phyloP scores from a whole-genome alignment of 2,797 vertebrate genomes.

The Anguilla obscura region DNA sequence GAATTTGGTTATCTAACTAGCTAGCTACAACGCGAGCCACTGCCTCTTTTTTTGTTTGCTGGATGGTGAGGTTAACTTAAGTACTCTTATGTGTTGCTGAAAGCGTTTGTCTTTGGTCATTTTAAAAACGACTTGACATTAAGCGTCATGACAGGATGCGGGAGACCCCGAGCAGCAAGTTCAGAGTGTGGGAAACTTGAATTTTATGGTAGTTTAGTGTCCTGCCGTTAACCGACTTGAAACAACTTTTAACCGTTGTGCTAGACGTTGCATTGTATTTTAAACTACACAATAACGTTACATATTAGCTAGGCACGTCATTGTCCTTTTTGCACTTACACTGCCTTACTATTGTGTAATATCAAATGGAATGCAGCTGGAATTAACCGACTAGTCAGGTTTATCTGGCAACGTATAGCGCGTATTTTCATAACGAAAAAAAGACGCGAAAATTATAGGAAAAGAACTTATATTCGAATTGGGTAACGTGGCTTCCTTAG shows the following conservation, averaged over 20 bases:
- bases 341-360: background rate
- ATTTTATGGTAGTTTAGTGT: background rate
- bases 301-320: background rate
- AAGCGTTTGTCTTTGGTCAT: background rate
- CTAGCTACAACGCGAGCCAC: background rate
- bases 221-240: background rate
- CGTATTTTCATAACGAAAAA: background rate
- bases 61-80: background rate
- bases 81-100: background rate
- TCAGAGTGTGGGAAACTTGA: background rate
- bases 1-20: conserved; percentile 8
- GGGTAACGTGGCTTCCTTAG: background rate
- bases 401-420: background rate
- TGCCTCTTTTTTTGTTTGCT: background rate
- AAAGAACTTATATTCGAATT: background rate
- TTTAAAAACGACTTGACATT: background rate
- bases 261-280: background rate
- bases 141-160: conserved; percentile 10
- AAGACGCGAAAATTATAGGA: background rate
- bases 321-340: background rate
- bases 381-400: background rate
- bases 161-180: background rate
- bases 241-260: background rate
- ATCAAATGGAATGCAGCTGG: background rate
- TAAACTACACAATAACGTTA: background rate